Evolutionary conservation across 2,888 invertebrate genomes (phyloP), one percentile per base, ranked within the genome.

Genomic region (Eumerus sabulonum): DNA sequence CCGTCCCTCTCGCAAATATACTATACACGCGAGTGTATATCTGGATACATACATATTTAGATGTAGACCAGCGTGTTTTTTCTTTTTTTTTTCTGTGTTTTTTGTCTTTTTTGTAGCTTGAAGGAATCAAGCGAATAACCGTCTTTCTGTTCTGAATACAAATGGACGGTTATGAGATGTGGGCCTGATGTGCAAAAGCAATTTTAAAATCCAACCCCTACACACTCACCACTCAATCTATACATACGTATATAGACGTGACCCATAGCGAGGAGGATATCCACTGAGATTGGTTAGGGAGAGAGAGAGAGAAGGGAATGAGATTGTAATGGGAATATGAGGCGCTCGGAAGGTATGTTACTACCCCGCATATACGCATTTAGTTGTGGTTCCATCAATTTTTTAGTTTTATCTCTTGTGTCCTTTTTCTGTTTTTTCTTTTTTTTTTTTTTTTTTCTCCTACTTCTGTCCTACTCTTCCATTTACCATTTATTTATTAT

Each of bases 141-240:
- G 76, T 76, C 63, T 60, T 63, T 76, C 81, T 83, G 83, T 82
- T 82, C 82, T 83, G 83, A 83, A 83, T 83, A 83, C 83, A 83
- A 83, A 83, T 83, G 83, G 82, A 82, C 83, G 82, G 83, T 83
- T 83, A 83, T 83, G 82, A 83, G 82, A 82, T 79, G 79, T 77
- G 73, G 82, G 77, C 77, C 73, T 72, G 77, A 81, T 77, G 76
- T 81, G 76, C 76, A 81, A 76, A 76, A 81, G 72, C 81, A 76
- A 81, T 81, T 81, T 81, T 67, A 82, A 79, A 82, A 82, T 76
- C 76, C 71, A 62, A 53, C 60, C 51, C 71, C 66, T 66, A 48
- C 70, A 40, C 62, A 36, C 9, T n/a, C 14, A 45, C 36, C 13
- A 45, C 40, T 9, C 11, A n/a, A 7, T n/a, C 40, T 40, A 40